Evolutionary conservation across 2,113 vertebrate genomes (phyloP), one percentile per base, ranked within the genome.

Genomic region (Apeltes quadracus): DNA sequence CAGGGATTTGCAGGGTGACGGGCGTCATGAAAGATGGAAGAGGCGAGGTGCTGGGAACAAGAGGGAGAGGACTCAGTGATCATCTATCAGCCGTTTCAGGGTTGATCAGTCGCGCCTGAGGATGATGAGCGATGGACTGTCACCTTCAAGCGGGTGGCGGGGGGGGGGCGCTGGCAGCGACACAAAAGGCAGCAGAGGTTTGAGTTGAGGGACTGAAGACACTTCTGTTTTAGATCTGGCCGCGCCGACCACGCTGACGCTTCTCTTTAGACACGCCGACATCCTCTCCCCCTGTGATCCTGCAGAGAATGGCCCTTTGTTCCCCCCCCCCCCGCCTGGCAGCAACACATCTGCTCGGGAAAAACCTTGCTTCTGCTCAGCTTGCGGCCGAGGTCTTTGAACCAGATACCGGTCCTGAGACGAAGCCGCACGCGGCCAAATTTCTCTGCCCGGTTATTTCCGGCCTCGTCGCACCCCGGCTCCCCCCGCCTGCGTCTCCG

Each of bases 401-500:
- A 76, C 65, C 72, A 74, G 54, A 80, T 48, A 71, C 22, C 27
- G 32, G 65, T 53, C 20, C 1, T 61, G 75, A 36, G 62, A 76
- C 72, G 15, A 63, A 75, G 61, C 76, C 46, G 69, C 71, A n/a
- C 7, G 56, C 61, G 50, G 48, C 56, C 81, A 80, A 44, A 61
- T 83, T 67, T 72, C 54, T 66, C 61, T 77, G 78, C 59, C 46
- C 11, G 71, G 78, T 84, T 88, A 86, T 90, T 84, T 87, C 76
- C 38, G 57, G 72, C 77, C 68, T 69, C 61, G 7, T 22, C 74
- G 84, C 66, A 61, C 78, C n/a, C n/a, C 50, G 72, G 76, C 86
- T 78, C 59, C 55, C 59, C 55, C 27, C 23, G 8, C 73, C 61
- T 82, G 71, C 74, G 53, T 86, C 39, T 11, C 51, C 32, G 46